Conservation (phyloP, 2,113 vertebrate genomes). For the Parus major region DNA sequence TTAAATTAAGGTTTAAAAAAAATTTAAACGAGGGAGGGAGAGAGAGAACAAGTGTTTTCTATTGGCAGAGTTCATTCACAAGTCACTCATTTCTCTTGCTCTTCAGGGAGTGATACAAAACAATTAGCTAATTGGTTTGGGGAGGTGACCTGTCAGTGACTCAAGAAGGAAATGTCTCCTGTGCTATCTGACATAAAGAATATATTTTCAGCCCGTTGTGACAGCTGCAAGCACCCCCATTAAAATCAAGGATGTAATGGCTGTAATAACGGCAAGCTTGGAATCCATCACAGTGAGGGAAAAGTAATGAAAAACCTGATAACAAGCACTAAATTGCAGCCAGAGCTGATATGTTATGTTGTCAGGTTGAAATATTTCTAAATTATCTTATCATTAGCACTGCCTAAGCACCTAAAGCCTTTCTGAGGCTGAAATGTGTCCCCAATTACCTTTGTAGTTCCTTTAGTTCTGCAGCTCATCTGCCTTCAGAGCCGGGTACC, state of each 20-base stretch:
- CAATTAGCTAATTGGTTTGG: constrained; percentile 82
- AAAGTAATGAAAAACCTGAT: constrained; percentile 52
- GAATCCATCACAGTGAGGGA: constrained; percentile 14
- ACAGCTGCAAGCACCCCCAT: constrained; percentile 52
- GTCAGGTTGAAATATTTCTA: constrained; percentile 64
- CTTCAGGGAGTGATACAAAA: constrained; percentile 68
- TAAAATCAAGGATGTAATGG: constrained; percentile 59
- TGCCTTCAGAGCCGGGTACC: not conserved
- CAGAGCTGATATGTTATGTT: not conserved
- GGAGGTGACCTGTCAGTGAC: constrained; percentile 70
- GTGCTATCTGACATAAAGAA: constrained; percentile 63
- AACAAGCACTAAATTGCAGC: constrained; percentile 45
- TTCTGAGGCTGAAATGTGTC: not conserved
- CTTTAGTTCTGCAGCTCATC: not conserved
- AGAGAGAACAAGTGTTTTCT: constrained; percentile 46
- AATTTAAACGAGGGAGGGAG: not conserved
- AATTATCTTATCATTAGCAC: constrained; percentile 40
- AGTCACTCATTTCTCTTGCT: constrained; percentile 68
- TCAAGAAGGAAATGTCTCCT: constrained; percentile 57
- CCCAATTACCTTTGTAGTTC: not conserved
- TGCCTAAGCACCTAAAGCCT: not conserved
- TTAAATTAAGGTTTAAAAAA: constrained; percentile 67
- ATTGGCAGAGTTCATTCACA: constrained; percentile 63
- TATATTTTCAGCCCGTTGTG: constrained; percentile 40
- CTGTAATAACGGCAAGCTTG: constrained; percentile 40